These are phyloP conservation scores for Colletes collaris DNA, from an alignment of 2,888 invertebrate genomes.

Conservation along the genomic window DNA sequence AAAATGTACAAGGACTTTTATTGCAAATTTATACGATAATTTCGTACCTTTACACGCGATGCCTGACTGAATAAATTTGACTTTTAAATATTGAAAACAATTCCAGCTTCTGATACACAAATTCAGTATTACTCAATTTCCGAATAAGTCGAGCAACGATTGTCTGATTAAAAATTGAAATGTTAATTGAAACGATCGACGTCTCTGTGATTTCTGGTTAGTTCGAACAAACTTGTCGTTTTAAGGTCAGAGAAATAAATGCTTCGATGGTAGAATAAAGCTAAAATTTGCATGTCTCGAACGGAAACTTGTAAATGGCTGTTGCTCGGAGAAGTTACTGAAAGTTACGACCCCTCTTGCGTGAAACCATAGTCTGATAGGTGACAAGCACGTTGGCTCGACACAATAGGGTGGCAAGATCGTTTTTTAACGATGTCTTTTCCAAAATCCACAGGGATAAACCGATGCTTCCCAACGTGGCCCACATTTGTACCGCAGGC, in stretches of 20 bases:
- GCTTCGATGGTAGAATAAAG: neutral
- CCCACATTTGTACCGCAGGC: conserved; percentile 54
- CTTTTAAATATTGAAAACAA: too few relatives aligned
- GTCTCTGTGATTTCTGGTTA: neutral
- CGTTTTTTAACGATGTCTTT: conserved; percentile 49
- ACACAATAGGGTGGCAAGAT: conserved; percentile 28
- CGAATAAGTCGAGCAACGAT: too few relatives aligned
- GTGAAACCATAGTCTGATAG: conserved; percentile 17
- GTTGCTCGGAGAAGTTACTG: conserved; percentile 3
- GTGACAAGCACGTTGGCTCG: conserved; percentile 40
- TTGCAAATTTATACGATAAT: too few relatives aligned
- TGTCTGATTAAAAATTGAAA: too few relatives aligned
- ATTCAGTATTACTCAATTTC: neutral
- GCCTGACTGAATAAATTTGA: too few relatives aligned
- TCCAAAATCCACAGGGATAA: conserved; percentile 32
- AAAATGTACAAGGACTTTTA: too few relatives aligned
- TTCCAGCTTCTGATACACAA: too few relatives aligned
- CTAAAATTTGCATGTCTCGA: neutral
- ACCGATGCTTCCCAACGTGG: conserved; percentile 19
- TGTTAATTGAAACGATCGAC: neutral
- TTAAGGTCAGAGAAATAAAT: conserved; percentile 18
- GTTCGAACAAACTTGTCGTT: neutral
- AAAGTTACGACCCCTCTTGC: conserved; percentile 10
- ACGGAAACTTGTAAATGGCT: neutral
- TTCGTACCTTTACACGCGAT: too few relatives aligned